Conservation (phyloP, 2,888 invertebrate genomes). For the Xestia sexstrigata region DNA sequence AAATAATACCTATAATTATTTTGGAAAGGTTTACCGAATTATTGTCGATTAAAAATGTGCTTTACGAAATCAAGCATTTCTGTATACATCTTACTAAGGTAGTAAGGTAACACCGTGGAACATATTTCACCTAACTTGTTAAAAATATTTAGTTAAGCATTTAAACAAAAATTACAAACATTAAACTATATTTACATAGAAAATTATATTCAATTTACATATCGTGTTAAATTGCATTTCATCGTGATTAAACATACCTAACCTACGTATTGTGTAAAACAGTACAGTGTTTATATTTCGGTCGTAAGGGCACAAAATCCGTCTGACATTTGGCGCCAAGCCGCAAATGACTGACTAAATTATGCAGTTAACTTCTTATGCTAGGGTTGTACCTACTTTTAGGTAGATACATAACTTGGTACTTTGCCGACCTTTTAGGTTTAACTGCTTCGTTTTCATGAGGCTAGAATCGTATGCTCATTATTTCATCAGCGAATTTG, state of each 20-base stretch:
- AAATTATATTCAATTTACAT: slow-evolving; percentile 54
- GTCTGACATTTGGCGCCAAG: slow-evolving; percentile 81
- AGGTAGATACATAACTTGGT: slow-evolving; percentile 37
- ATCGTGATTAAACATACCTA: slow-evolving; percentile 42
- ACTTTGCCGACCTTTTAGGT: slow-evolving; percentile 65
- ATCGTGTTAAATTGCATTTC: slow-evolving; percentile 57
- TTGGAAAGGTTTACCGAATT: background rate
- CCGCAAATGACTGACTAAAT: slow-evolving; percentile 84
- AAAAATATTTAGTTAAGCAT: slow-evolving; percentile 39
- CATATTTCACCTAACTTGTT: slow-evolving; percentile 13
- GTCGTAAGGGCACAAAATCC: slow-evolving; percentile 69
- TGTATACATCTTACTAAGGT: background rate
- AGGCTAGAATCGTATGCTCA: slow-evolving; percentile 46
- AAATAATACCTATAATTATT: background rate
- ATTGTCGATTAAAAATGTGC: background rate
- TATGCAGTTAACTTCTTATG: slow-evolving; percentile 82
- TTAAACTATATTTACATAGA: slow-evolving; percentile 43
- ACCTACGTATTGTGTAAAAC: slow-evolving; percentile 50
- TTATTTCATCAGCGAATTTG: slow-evolving; percentile 52
- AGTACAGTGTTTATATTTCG: slow-evolving; percentile 45
- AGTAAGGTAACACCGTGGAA: background rate
- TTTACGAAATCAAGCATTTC: slow-evolving; percentile 8
- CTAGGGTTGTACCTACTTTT: slow-evolving; percentile 49
- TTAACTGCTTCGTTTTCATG: slow-evolving; percentile 51
- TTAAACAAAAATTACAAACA: slow-evolving; percentile 33